Evolutionary conservation across 2,888 invertebrate genomes (phyloP), one percentile per base, ranked within the genome.

Genomic region (Cheilosia variabilis): DNA sequence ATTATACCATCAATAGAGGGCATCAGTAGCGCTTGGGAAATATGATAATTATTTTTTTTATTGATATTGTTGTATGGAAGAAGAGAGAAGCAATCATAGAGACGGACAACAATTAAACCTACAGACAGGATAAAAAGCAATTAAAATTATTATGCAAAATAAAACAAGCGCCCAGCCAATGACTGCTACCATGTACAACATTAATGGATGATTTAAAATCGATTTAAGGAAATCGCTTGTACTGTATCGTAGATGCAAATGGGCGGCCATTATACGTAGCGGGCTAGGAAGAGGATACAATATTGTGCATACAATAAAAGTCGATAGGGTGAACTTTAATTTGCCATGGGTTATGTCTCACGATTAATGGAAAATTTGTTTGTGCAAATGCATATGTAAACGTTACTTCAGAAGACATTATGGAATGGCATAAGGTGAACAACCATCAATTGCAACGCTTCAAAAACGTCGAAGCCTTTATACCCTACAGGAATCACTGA

Each of bases 141-240:
- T 73, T 63, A 63, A 73, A 63, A 63, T 73, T 43, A 63, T 63
- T 63, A 63, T 63, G 55, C 62, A 24, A 71, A 69, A 60, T 71
- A 58, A 50, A 63, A 60, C 22, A 50, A 17, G n/a, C 17, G 17
- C 9, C 50, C 15, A 41, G 50, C 13, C 50, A 50, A 47, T 24
- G 66, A 24, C 41, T 66, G 52, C 19, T 22, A 22, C 22, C 24
- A 47, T 73, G 53, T 24, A 22, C 34, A 55, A 22, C 73, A 45
- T 73, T 63, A 73, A 45, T 63, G 53, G 53, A 53, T 73, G 63
- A 73, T 73, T 73, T 63, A 55, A 73, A 73, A 45, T 63, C 63
- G 63, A 63, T 73, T 63, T 63, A 62, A 37, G 19, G 22, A 13
- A 50, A 58, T 71, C 34, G 17, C 34, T 57, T 31, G 41, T 2